Percentiles rank a stretch among this genome's conserved stretches.
phyloP scores from a whole-genome alignment of 2,888 invertebrate genomes.

The Ophonus ardosiacus region DNA sequence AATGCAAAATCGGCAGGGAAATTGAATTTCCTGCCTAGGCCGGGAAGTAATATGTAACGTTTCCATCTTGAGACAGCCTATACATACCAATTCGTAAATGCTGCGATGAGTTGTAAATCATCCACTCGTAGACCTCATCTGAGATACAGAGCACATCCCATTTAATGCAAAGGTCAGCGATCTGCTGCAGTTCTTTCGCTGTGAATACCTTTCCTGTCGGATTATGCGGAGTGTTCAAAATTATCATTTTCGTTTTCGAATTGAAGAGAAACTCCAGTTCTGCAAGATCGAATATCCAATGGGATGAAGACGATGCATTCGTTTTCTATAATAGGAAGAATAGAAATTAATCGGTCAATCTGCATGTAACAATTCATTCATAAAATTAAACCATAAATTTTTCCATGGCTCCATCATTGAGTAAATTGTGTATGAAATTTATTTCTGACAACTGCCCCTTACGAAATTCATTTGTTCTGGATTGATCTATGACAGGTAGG shows the following conservation, averaged over 20 bases:
- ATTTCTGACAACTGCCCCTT: too few species aligned
- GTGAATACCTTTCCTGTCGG: conserved; percentile 92
- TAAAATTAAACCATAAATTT: too few species aligned
- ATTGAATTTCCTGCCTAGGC: too few species aligned
- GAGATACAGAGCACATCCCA: conserved; percentile 91
- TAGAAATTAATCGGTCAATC: not conserved
- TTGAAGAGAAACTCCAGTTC: conserved; percentile 88
- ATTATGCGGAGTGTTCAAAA: conserved; percentile 96
- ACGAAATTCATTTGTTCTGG: too few species aligned
- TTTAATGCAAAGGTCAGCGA: conserved; percentile 90
- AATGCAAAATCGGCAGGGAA: too few species aligned
- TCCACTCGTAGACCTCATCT: conserved; percentile 97
- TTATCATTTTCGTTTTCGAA: conserved; percentile 90
- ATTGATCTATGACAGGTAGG: too few species aligned
- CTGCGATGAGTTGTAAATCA: conserved; percentile 87
- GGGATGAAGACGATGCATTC: conserved; percentile 79
- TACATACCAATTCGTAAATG: conserved; percentile 89
- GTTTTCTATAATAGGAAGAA: not conserved
- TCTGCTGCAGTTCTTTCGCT: conserved; percentile 80
- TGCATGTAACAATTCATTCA: too few species aligned
- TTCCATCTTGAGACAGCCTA: too few species aligned
- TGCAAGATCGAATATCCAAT: conserved; percentile 89
- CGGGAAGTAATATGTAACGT: too few species aligned
- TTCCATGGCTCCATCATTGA: too few species aligned
- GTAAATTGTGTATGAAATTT: too few species aligned